These are phyloP conservation scores for Oreochromis niloticus DNA, from an alignment of 2,113 vertebrate species.

Conservation along the genomic window DNA sequence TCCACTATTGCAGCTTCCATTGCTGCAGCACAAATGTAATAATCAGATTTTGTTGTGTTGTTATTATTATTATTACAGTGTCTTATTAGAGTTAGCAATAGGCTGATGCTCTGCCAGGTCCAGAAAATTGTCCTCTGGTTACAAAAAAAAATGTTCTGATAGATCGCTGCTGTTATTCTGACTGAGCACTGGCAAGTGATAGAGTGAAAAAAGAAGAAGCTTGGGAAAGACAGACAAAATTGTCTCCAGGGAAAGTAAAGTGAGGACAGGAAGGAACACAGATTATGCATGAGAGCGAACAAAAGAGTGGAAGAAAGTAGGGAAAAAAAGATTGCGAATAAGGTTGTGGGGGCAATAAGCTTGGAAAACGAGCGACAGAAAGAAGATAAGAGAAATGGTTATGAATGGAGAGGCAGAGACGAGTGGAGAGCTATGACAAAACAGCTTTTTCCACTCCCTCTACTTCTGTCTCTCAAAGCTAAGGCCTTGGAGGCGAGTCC, in stretches of 20 bases:
- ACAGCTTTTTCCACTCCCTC: background rate
- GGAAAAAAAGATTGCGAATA: slow-evolving; percentile 20
- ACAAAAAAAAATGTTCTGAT: slow-evolving; percentile 38
- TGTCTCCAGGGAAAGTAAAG: slow-evolving; percentile 39
- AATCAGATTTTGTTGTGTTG: slow-evolving; percentile 11
- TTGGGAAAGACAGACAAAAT: slow-evolving; percentile 22
- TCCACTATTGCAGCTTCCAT: background rate
- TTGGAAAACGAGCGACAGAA: background rate
- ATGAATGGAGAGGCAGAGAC: slow-evolving; percentile 5
- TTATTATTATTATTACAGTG: background rate
- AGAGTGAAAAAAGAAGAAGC: slow-evolving; percentile 2
- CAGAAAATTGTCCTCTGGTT: slow-evolving; percentile 43
- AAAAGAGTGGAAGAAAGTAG: slow-evolving; percentile 9
- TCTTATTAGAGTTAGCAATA: slow-evolving; percentile 10
- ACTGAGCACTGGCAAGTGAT: slow-evolving; percentile 29
- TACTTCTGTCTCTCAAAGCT: background rate
- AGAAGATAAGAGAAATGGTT: slow-evolving; percentile 17
- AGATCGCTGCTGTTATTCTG: slow-evolving; percentile 42
- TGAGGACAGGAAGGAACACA: slow-evolving; percentile 26
- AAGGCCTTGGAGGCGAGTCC: background rate
- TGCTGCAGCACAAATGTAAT: background rate
- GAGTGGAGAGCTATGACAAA: slow-evolving; percentile 20
- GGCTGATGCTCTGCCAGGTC: slow-evolving; percentile 4
- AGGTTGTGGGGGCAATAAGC: slow-evolving; percentile 20
- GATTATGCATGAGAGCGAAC: slow-evolving; percentile 43